phyloP scores from a whole-genome alignment of 2,888 invertebrate genomes.

The Andrena bucephala region DNA sequence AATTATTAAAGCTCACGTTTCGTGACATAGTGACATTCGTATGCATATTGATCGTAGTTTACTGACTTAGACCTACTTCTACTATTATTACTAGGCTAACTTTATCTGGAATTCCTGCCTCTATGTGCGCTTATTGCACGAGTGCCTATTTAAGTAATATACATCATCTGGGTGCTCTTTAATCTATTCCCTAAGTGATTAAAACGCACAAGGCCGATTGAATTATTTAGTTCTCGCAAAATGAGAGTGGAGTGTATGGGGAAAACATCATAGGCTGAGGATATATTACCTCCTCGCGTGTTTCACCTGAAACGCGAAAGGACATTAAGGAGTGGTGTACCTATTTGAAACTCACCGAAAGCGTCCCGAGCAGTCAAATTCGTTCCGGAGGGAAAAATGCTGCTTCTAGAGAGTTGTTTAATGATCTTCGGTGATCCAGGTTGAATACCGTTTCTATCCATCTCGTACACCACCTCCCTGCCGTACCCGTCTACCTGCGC shows the following conservation, averaged over 20 bases:
- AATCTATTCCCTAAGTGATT: not conserved
- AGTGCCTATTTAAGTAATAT: conserved; percentile 5
- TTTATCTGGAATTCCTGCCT: not conserved
- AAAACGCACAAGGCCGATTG: not conserved
- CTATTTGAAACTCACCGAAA: conserved; percentile 76
- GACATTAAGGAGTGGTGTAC: not conserved
- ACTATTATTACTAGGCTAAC: conserved; percentile 21
- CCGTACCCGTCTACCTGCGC: conserved; percentile 11
- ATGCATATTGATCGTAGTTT: conserved; percentile 72
- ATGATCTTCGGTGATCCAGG: conserved; percentile 68
- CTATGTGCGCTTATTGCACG: not conserved
- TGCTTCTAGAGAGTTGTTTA: conserved; percentile 73
- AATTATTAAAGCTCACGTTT: conserved; percentile 62
- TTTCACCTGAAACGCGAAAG: not conserved
- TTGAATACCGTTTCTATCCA: conserved; percentile 74
- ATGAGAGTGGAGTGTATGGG: not conserved
- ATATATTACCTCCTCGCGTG: not conserved
- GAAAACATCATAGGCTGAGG: not conserved
- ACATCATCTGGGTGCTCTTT: not conserved
- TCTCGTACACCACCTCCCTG: conserved; percentile 68
- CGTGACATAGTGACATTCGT: conserved; percentile 76
- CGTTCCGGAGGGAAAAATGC: conserved; percentile 77
- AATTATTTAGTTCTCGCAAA: not conserved
- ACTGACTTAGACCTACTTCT: conserved; percentile 59
- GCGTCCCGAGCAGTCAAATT: conserved; percentile 79